These are phyloP conservation scores for Ciconia boyciana DNA, from an alignment of 2,113 vertebrate species.

Conservation along the genomic window DNA sequence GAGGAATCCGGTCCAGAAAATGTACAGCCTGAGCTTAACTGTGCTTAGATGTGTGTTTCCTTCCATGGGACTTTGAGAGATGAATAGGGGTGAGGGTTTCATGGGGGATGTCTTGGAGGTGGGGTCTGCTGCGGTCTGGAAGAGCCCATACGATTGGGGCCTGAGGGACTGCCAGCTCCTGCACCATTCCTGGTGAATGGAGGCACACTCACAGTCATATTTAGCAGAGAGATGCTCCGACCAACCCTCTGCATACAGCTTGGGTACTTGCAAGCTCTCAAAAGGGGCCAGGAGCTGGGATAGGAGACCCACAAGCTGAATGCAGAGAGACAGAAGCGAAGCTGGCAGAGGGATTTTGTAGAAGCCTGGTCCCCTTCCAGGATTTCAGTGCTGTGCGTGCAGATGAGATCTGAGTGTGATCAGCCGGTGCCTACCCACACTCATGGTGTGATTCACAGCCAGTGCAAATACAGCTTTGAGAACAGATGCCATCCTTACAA, in stretches of 20 bases:
- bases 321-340: not conserved
- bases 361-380: not conserved
- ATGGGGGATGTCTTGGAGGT: not conserved
- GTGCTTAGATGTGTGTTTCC: not conserved
- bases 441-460: constrained; percentile 13
- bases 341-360: not conserved
- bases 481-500: constrained; percentile 23
- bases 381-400: not conserved
- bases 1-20: not conserved
- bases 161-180: not conserved
- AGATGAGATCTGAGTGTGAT: constrained; percentile 10
- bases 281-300: not conserved
- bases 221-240: not conserved
- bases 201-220: not conserved
- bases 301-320: not conserved
- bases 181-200: not conserved
- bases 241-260: not conserved
- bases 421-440: not conserved
- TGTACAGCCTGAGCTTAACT: not conserved
- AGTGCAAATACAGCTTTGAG: constrained; percentile 36
- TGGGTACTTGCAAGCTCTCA: not conserved
- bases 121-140: not conserved
- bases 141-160: rapidly evolving
- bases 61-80: not conserved
- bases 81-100: not conserved